A percentile compares a stretch with the other conserved stretches of the same genome.
Conservation (phyloP, 2,797 vertebrate species). For the Mareca strepera region DNA sequence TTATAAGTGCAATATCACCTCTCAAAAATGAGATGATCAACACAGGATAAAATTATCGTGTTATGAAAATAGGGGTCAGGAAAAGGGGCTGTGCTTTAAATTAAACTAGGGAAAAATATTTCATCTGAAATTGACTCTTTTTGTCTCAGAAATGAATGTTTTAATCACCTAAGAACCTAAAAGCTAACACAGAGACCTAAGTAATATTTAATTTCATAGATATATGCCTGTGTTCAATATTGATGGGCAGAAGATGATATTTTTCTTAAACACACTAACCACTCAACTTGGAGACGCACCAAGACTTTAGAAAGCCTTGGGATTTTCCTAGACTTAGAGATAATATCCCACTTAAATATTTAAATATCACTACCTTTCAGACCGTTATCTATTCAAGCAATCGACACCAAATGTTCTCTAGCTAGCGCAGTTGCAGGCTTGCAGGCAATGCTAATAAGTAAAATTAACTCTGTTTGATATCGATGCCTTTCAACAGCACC, state of each 20-base stretch:
- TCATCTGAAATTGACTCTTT: constrained; percentile 80
- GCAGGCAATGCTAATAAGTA: neutral
- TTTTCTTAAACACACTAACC: constrained; percentile 46
- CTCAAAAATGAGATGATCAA: constrained; percentile 83
- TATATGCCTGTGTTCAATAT: constrained; percentile 39
- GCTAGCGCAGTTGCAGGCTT: neutral
- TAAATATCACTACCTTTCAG: constrained; percentile 35
- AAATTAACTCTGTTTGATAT: constrained; percentile 13
- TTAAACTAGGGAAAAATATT: constrained; percentile 78
- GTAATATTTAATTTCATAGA: constrained; percentile 76
- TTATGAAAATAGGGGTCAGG: constrained; percentile 85
- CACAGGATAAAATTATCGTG: constrained; percentile 79
- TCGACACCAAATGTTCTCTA: constrained; percentile 9
- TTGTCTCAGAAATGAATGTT: constrained; percentile 83
- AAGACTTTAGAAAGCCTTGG: constrained; percentile 29
- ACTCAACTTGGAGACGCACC: neutral
- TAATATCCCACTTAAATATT: constrained; percentile 59
- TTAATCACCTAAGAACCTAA: constrained; percentile 77
- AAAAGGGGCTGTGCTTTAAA: constrained; percentile 77
- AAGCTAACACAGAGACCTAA: constrained; percentile 67
- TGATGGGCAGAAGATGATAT: constrained; percentile 35
- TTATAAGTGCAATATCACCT: constrained; percentile 82
- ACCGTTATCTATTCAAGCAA: constrained; percentile 23
- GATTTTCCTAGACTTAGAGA: constrained; percentile 28
- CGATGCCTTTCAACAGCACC: neutral